Evolutionary conservation across 2,888 invertebrate genomes (phyloP), one percentile per base, ranked within the genome.

Genomic region (Drosophila austrosaltans): DNA sequence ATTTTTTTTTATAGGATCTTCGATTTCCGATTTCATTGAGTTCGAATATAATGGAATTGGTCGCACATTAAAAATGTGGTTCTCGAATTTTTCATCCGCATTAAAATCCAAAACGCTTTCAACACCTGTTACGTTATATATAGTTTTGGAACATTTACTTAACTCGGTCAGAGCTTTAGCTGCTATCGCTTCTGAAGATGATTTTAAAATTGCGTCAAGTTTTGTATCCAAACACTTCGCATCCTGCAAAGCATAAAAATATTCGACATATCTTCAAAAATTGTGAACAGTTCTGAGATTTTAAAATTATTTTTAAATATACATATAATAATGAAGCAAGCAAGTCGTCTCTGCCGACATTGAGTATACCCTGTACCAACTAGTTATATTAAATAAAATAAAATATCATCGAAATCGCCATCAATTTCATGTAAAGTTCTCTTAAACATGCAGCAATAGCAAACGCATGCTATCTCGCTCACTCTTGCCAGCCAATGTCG

Each of bases 141-240:
- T 81, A 65, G 72, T 76, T 72, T 90, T 91, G 66, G 91, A 87
- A 60, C 89, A 90, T 79, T 92, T 91, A 73, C 92, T 90, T 58
- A 93, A 78, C 82, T 93, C 92, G 53, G 92, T 92, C 76, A 93
- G 81, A 73, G 92, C 92, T 67, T 91, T 91, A 40, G 92, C 92
- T 69, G 92, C 93, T 83, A 92, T 91, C 76, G 90, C 89, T 83
- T 93, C 92, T 2, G 91, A 92, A 71, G 91, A 88, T 68, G 92
- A 88, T 61, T 81, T 84, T 58, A 89, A 75, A 65, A 90, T 79
- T 63, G 79, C 78, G 69, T 89, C 87, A 63, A 90, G 81, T 75
- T 89, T 82, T 0, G 63, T 63, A 66, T 79, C 79, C 70, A 85
- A 66, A 59, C 78, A 76, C 25, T 69, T 66, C 36, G 79, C 60